Percentiles rank a stretch among this genome's conserved stretches.
These are phyloP conservation scores for Trochalopteron elliotii DNA, from an alignment of 2,113 vertebrate species.

Conservation along the genomic window DNA sequence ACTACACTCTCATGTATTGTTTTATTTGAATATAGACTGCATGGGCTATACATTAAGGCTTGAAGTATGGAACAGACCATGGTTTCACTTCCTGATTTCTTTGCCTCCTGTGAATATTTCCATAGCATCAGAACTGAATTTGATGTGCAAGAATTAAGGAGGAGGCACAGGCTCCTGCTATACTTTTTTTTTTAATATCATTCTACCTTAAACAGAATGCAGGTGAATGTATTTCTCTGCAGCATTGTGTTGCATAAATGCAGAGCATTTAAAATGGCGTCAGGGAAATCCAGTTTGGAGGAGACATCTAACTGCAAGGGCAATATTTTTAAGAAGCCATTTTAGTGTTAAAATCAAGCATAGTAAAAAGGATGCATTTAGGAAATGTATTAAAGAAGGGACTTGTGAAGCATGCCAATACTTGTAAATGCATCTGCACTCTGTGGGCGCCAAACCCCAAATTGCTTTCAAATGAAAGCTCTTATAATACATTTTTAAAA, in stretches of 20 bases:
- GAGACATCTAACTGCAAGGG: slow-evolving; percentile 40
- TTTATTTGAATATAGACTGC: neutral
- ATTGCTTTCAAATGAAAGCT: slow-evolving; percentile 48
- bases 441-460: neutral
- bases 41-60: neutral
- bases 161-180: neutral
- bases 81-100: neutral
- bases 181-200: neutral
- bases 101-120: neutral
- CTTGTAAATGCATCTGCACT: slow-evolving; percentile 44
- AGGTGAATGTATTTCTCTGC: neutral
- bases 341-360: slow-evolving; percentile 46
- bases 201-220: neutral
- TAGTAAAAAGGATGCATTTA: slow-evolving; percentile 50
- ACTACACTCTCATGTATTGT: neutral
- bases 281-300: neutral
- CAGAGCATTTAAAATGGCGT: neutral
- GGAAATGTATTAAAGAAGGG: slow-evolving; percentile 13
- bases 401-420: slow-evolving; percentile 20
- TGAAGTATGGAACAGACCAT: neutral
- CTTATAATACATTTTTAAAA: slow-evolving; percentile 54
- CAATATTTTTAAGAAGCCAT: slow-evolving; percentile 38
- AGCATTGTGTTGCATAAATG: neutral
- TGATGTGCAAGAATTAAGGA: neutral
- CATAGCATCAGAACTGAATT: neutral